Evolutionary conservation across 2,888 invertebrate genomes (phyloP).

Genomic region (Lycia hirtaria): DNA sequence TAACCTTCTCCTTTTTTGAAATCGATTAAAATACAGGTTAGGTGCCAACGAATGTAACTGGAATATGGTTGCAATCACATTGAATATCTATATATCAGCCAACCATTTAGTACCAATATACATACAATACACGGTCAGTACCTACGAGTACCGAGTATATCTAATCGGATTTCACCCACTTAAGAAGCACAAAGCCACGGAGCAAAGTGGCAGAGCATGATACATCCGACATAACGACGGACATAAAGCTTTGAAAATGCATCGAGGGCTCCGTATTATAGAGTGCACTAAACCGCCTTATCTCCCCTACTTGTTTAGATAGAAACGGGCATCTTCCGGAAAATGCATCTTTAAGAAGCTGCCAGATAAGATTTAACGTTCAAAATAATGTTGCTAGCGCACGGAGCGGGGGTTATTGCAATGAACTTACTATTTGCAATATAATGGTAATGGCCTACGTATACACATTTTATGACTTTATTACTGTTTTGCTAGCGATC

Average conservation of each 20-base stretch:
- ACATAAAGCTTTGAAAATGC: constrained; percentile 63
- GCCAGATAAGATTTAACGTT: constrained; percentile 73
- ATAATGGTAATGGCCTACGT: constrained; percentile 32
- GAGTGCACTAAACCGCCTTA: constrained; percentile 73
- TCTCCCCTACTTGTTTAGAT: constrained; percentile 76
- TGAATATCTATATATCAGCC: not conserved
- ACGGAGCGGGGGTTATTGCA: constrained; percentile 42
- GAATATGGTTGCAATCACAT: too few species aligned
- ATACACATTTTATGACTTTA: constrained; percentile 39
- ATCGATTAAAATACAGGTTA: too few species aligned
- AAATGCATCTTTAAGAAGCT: constrained; percentile 71
- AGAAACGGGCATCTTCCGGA: constrained; percentile 67
- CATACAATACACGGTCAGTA: not conserved
- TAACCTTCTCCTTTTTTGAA: too few species aligned
- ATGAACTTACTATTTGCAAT: constrained; percentile 38
- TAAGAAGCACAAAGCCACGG: constrained; percentile 36
- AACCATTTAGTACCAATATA: constrained; percentile 1
- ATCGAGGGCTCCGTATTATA: constrained; percentile 58
- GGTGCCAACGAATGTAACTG: too few species aligned
- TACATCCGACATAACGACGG: constrained; percentile 57
- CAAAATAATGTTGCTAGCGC: constrained; percentile 60
- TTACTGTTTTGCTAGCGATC: constrained; percentile 23
- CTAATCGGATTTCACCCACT: constrained; percentile 29
- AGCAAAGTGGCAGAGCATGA: constrained; percentile 45
- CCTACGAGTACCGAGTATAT: not conserved